Evolutionary conservation across 2,113 vertebrate genomes (phyloP).

Genomic region (Propithecus coquereli): DNA sequence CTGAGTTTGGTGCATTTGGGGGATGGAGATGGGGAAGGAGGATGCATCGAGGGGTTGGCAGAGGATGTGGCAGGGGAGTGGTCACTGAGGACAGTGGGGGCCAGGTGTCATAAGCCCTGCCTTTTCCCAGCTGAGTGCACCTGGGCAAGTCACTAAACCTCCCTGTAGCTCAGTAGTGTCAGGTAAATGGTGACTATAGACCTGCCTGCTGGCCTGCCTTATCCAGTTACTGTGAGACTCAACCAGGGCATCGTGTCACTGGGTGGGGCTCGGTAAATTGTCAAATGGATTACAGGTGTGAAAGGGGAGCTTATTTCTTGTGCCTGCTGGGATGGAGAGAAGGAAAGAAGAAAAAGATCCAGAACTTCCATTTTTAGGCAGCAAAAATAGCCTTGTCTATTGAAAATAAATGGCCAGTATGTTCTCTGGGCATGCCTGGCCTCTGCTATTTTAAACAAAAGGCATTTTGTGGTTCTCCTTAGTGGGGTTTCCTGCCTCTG

Average conservation of each 20-base stretch:
- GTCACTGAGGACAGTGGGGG: background rate
- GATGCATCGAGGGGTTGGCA: background rate
- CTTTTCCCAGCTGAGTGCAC: background rate
- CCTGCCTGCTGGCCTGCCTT: background rate
- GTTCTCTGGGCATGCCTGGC: conserved; percentile 6
- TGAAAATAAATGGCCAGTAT: conserved; percentile 6
- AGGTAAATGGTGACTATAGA: background rate
- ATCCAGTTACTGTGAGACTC: background rate
- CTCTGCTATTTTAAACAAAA: conserved; percentile 54
- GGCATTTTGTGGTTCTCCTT: conserved; percentile 29
- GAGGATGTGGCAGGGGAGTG: background rate
- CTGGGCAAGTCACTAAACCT: background rate
- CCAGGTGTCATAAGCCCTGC: background rate
- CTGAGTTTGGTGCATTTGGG: background rate
- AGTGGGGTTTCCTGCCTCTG: conserved; percentile 26
- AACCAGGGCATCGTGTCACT: background rate
- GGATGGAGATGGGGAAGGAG: background rate
- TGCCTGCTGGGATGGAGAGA: background rate
- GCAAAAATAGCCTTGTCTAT: conserved; percentile 40
- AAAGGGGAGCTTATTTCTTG: background rate
- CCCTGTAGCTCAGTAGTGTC: background rate
- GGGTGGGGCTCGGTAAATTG: background rate
- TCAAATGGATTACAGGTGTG: conserved; percentile 29
- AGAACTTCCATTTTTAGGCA: conserved; percentile 53
- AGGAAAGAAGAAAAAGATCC: background rate